These are phyloP conservation scores for Eumeta japonica DNA, from an alignment of 1,140 invertebrate species.

Conservation along the genomic window DNA sequence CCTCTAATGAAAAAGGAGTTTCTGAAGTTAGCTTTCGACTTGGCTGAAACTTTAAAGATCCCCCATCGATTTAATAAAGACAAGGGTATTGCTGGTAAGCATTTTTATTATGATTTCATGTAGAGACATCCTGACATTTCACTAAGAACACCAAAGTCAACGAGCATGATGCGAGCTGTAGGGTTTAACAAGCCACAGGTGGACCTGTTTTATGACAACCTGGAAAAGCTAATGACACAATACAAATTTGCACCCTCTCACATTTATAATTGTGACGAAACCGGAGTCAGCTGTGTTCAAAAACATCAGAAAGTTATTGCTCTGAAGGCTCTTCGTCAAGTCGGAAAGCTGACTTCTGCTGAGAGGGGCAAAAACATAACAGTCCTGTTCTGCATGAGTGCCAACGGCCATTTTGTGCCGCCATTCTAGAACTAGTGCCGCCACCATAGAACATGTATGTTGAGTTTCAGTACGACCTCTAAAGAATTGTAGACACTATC, in stretches of 20 bases:
- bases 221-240: constrained; percentile 25
- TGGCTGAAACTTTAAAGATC: constrained; percentile 18
- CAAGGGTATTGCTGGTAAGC: constrained; percentile 29
- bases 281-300: constrained; percentile 42
- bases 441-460: too few species aligned
- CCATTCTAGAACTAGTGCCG: too few species aligned
- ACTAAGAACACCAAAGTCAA: constrained; percentile 38
- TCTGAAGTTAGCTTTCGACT: constrained; percentile 21
- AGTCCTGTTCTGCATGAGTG: constrained; percentile 32
- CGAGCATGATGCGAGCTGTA: constrained; percentile 29
- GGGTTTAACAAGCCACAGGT: constrained; percentile 33
- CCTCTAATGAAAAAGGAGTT: constrained; percentile 13
- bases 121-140: constrained; percentile 34
- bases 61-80: constrained; percentile 23
- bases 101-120: constrained; percentile 43
- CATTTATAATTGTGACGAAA: constrained; percentile 51
- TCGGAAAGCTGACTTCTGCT: constrained; percentile 45
- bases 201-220: constrained; percentile 29
- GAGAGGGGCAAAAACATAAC: constrained; percentile 53
- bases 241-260: constrained; percentile 30
- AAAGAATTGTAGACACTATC: too few species aligned
- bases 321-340: constrained; percentile 36
- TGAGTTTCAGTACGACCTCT: too few species aligned
- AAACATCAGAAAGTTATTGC: constrained; percentile 45
- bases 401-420: constrained; percentile 37